Evolutionary conservation across 2,888 invertebrate species (phyloP).

Genomic region (Eupelmus urozonus): DNA sequence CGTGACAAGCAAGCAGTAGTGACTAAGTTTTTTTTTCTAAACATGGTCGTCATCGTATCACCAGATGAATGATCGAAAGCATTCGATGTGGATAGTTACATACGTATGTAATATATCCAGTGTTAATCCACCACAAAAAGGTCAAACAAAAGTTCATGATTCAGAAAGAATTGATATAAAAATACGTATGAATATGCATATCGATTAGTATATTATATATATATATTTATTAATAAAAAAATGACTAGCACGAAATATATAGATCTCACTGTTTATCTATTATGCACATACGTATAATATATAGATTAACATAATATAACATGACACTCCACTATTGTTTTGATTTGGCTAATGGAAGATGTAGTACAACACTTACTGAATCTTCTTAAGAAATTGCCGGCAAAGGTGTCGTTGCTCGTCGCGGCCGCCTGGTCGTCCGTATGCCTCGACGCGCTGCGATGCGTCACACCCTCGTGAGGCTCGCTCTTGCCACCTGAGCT

Average conservation of each 20-base stretch:
- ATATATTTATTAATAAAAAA: conserved; percentile 25
- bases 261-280: conserved; percentile 38
- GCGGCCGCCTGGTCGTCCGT: conserved; percentile 13
- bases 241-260: conserved; percentile 43
- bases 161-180: conserved; percentile 27
- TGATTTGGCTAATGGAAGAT: conserved; percentile 57
- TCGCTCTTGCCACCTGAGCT: conserved; percentile 61
- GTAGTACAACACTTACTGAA: conserved; percentile 89
- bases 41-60: conserved; percentile 17
- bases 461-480: conserved; percentile 76
- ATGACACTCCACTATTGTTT: conserved; percentile 67
- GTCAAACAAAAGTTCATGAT: background rate
- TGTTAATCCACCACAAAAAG: background rate
- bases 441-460: conserved; percentile 18
- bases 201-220: too few relatives aligned
- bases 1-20: conserved; percentile 43
- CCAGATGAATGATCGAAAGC: conserved; percentile 47
- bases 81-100: conserved; percentile 36
- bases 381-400: conserved; percentile 88
- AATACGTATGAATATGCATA: conserved; percentile 37
- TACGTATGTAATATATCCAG: conserved; percentile 34
- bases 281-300: conserved; percentile 49
- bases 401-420: conserved; percentile 67
- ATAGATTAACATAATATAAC: conserved; percentile 52
- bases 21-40: conserved; percentile 21